phyloP scores from a whole-genome alignment of 2,113 vertebrate genomes.

The Neomonachus schauinslandi region DNA sequence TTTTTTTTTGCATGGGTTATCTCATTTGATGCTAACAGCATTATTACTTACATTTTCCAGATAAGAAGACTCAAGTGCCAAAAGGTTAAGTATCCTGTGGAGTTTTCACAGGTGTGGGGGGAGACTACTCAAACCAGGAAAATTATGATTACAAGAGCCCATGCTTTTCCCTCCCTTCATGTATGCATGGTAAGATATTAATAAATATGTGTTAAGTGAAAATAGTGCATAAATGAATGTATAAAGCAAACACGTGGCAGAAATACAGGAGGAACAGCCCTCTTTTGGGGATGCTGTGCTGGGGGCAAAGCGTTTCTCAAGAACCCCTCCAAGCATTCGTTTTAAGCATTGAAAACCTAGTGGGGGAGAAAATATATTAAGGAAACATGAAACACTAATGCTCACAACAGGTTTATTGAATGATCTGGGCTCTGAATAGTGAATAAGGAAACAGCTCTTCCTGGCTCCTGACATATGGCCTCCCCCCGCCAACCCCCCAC shows the following conservation, averaged over 20 bases:
- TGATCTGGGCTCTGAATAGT: too few relatives aligned
- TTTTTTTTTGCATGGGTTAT: background rate
- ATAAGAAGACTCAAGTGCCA: background rate
- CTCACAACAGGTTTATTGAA: background rate
- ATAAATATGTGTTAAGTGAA: background rate
- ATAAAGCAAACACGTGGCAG: too few relatives aligned
- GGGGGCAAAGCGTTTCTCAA: background rate
- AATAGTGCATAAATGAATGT: background rate
- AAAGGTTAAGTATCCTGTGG: background rate
- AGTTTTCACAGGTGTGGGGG: background rate
- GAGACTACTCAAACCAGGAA: background rate
- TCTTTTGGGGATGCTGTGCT: background rate
- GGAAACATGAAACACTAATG: background rate
- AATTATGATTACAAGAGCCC: background rate
- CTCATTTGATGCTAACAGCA: background rate
- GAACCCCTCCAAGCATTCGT: fast-evolving
- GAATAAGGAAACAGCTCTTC: background rate
- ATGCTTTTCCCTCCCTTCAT: background rate
- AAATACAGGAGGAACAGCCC: background rate
- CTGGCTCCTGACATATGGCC: too few relatives aligned
- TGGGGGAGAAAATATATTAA: background rate
- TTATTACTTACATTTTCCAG: background rate
- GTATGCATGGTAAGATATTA: too few relatives aligned
- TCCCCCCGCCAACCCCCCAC: too few relatives aligned
- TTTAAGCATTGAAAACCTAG: background rate